A percentile compares a stretch with the other conserved stretches of the same genome.
phyloP scores from a whole-genome alignment of 1,140 invertebrate species.

The Glossosoma conforme region DNA sequence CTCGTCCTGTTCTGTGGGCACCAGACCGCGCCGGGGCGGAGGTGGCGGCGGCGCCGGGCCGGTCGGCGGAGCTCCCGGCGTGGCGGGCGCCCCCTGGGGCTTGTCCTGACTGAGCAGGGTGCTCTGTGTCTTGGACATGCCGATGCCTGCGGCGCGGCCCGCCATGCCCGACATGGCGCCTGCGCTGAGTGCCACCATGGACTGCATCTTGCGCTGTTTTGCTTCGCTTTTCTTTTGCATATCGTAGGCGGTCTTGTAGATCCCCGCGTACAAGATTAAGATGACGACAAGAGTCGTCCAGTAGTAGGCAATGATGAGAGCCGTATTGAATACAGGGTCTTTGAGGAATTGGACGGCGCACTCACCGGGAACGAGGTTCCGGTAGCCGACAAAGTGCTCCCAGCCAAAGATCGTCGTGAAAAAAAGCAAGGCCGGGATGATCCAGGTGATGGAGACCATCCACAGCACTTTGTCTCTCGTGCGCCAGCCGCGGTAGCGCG shows the following conservation, averaged over 20 bases:
- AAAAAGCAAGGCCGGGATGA: constrained; percentile 93
- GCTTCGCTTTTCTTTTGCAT: constrained; percentile 98
- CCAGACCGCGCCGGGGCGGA: constrained; percentile 37
- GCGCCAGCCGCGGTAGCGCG: constrained; percentile 94
- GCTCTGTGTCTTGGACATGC: constrained; percentile 72
- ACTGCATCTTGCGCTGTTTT: constrained; percentile 90
- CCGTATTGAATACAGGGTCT: constrained; percentile 95
- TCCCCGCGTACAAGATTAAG: constrained; percentile 92
- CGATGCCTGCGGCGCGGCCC: constrained; percentile 78
- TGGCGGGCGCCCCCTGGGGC: constrained; percentile 40
- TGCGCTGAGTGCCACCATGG: constrained; percentile 83
- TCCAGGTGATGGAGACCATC: constrained; percentile 97
- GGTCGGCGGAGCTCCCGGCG: constrained; percentile 23
- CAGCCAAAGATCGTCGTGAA: constrained; percentile 99
- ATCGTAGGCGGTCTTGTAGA: constrained; percentile 96
- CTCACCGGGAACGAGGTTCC: constrained; percentile 80
- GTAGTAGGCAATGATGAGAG: constrained; percentile 97
- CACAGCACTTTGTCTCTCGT: constrained; percentile 89
- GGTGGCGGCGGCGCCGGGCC: constrained; percentile 38
- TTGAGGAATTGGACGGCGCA: constrained; percentile 98
- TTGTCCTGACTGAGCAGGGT: constrained; percentile 68
- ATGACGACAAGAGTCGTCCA: constrained; percentile 93
- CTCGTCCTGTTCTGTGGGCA: constrained; percentile 48
- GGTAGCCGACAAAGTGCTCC: constrained; percentile 93
- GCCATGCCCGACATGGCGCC: constrained; percentile 87